Evolutionary conservation across 2,888 invertebrate species (phyloP).

Genomic region (Dexiosoma caninum): DNA sequence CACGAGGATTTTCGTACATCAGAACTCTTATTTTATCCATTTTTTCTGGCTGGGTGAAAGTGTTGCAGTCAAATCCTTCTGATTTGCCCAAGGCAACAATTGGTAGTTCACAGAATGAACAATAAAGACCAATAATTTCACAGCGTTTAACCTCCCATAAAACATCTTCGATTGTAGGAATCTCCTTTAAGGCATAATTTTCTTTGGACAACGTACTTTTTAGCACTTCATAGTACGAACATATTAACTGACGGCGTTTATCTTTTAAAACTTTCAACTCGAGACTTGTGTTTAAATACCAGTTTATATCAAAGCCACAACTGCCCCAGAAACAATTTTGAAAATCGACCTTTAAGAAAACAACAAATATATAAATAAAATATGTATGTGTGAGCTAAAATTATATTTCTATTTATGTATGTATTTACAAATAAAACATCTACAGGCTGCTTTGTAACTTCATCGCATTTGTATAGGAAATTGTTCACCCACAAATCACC

Average conservation of each 20-base stretch:
- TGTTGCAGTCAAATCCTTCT: slow-evolving; percentile 65
- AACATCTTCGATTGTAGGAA: slow-evolving; percentile 67
- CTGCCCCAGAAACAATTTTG: slow-evolving; percentile 73
- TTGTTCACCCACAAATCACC: slow-evolving; percentile 80
- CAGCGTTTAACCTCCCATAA: slow-evolving; percentile 68
- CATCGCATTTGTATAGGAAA: slow-evolving; percentile 76
- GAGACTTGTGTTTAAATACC: slow-evolving; percentile 73
- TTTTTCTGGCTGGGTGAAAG: slow-evolving; percentile 65
- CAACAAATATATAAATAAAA: neutral
- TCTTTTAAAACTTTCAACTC: slow-evolving; percentile 69
- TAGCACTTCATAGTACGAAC: slow-evolving; percentile 68
- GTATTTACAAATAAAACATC: slow-evolving; percentile 69
- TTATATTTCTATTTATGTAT: neutral
- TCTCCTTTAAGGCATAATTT: slow-evolving; percentile 17
- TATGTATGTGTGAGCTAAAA: too few species aligned
- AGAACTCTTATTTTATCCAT: slow-evolving; percentile 66
- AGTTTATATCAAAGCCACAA: slow-evolving; percentile 74
- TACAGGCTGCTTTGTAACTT: slow-evolving; percentile 8
- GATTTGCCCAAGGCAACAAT: slow-evolving; percentile 67
- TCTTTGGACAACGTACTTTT: slow-evolving; percentile 65
- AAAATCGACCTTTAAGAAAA: slow-evolving; percentile 71
- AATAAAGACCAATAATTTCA: slow-evolving; percentile 70
- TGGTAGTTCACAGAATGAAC: slow-evolving; percentile 69
- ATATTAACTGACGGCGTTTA: slow-evolving; percentile 67
- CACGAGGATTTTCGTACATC: slow-evolving; percentile 69